Evolutionary conservation across 2,797 vertebrate species (phyloP).

Genomic region (Centropyge bicolor): DNA sequence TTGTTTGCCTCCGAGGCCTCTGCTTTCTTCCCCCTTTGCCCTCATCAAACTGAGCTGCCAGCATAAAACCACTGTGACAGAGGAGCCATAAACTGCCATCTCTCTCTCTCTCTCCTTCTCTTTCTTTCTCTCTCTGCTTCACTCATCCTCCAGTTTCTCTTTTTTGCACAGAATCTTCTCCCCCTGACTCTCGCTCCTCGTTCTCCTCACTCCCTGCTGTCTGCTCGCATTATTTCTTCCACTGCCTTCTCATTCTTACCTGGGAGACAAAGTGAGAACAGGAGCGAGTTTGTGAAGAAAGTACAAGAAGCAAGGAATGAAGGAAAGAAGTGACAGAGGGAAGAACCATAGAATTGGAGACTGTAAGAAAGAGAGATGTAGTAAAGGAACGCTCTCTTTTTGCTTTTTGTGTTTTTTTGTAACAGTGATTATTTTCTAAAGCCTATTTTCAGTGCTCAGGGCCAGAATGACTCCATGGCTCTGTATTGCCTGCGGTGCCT

Average conservation of each 20-base stretch:
- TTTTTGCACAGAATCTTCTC: neutral
- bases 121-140: slow-evolving; percentile 20
- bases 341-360: neutral
- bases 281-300: slow-evolving; percentile 21
- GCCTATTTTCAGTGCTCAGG: slow-evolving; percentile 23
- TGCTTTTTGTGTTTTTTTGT: slow-evolving; percentile 7
- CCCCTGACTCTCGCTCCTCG: neutral
- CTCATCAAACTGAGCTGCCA: slow-evolving; percentile 66
- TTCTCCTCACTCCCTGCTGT: slow-evolving; percentile 17
- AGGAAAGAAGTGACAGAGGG: neutral
- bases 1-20: slow-evolving; percentile 65
- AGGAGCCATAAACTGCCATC: slow-evolving; percentile 45
- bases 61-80: slow-evolving; percentile 45
- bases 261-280: slow-evolving; percentile 12
- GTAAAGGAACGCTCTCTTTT: slow-evolving; percentile 12
- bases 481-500: slow-evolving; percentile 16
- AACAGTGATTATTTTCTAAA: slow-evolving; percentile 29
- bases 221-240: slow-evolving; percentile 22
- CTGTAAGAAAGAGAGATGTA: neutral
- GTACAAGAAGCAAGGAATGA: neutral
- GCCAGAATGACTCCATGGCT: slow-evolving; percentile 1
- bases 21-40: slow-evolving; percentile 44
- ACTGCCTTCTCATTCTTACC: slow-evolving; percentile 18
- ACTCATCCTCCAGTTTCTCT: slow-evolving; percentile 11
- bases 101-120: slow-evolving; percentile 16